These are phyloP conservation scores for Pangasius djambal DNA, from an alignment of 2,797 vertebrate species.

Conservation along the genomic window DNA sequence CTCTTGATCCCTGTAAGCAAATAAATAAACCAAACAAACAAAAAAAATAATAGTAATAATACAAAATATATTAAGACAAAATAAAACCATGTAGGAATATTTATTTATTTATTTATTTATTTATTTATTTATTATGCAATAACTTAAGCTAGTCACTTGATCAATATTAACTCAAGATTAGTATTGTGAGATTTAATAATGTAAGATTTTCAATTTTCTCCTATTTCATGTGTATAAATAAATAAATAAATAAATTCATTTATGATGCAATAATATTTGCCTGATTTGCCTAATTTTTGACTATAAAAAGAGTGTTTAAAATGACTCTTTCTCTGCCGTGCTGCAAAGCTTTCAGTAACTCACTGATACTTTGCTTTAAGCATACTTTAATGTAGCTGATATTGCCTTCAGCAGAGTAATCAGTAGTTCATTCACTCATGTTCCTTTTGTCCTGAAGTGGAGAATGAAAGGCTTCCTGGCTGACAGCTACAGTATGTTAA, in stretches of 20 bases:
- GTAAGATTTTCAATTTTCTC: not conserved
- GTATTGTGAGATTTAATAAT: not conserved
- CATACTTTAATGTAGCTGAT: constrained; percentile 18
- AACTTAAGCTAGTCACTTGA: not conserved
- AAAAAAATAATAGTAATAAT: no score
- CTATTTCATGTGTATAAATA: not conserved
- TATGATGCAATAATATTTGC: not conserved
- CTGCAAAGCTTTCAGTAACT: not conserved
- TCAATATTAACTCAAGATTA: not conserved
- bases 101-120: not conserved
- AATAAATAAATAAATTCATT: not conserved
- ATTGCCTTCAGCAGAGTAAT: constrained; percentile 22
- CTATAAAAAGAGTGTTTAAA: not conserved
- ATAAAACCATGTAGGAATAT: not conserved
- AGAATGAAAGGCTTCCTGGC: constrained; percentile 45
- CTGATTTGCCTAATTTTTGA: not conserved
- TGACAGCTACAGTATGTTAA: constrained; percentile 47
- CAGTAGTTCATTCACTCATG: constrained; percentile 28
- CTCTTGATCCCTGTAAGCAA: not conserved
- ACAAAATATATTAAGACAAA: not conserved
- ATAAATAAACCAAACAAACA: not conserved
- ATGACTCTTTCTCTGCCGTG: not conserved
- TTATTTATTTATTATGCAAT: not conserved
- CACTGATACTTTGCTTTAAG: not conserved
- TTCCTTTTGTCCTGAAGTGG: constrained; percentile 27